phyloP scores from a whole-genome alignment of 2,888 invertebrate species.

The Zhuqinia jingwanae region DNA sequence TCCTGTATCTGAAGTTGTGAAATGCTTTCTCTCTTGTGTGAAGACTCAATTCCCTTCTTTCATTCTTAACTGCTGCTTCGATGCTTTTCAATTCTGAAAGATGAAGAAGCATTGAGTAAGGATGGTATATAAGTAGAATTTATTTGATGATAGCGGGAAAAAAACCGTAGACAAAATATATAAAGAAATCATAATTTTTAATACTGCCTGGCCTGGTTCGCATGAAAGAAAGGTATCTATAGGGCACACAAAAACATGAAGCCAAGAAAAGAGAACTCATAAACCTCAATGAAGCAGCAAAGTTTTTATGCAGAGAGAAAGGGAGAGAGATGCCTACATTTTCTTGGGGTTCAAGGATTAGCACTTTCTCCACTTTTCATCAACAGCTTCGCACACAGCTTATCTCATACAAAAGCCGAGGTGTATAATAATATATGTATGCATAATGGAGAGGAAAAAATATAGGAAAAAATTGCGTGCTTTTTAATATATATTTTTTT shows the following conservation, averaged over 20 bases:
- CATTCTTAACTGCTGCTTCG: not conserved
- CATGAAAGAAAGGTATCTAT: too few relatives aligned
- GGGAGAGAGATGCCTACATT: not conserved
- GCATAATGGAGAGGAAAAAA: too few relatives aligned
- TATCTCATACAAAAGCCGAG: too few relatives aligned
- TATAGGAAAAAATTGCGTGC: too few relatives aligned
- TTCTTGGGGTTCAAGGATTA: conserved; percentile 39
- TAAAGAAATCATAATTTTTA: conserved; percentile 58
- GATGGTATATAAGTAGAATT: conserved; percentile 31
- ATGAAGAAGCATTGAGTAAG: not conserved
- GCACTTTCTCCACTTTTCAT: conserved; percentile 56
- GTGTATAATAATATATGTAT: too few relatives aligned
- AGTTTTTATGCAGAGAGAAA: not conserved
- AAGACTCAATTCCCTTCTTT: not conserved
- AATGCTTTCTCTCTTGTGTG: not conserved
- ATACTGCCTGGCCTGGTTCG: not conserved
- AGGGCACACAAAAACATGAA: not conserved
- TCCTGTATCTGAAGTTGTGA: not conserved
- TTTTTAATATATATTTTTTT: too few relatives aligned
- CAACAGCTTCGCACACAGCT: not conserved
- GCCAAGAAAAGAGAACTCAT: not conserved
- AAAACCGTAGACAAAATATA: not conserved
- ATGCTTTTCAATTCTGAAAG: not conserved
- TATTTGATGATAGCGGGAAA: not conserved
- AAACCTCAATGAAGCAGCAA: not conserved